Conservation (phyloP, 2,113 vertebrate species). For the Heptranchias perlo region DNA sequence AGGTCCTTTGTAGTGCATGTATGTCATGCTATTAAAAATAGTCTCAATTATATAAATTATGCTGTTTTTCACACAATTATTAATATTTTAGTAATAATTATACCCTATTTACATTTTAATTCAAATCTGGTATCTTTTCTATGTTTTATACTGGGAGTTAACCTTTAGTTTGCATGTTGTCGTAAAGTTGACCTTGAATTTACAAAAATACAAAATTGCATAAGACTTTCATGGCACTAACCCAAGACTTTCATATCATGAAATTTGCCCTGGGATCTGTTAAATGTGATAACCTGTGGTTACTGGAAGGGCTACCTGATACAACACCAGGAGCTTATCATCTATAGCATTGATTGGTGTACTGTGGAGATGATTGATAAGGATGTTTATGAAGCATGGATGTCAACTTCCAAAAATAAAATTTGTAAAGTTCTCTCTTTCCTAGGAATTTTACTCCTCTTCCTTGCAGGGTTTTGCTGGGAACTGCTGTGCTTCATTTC, state of each 20-base stretch:
- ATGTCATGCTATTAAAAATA: background rate
- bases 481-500: background rate
- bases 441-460: background rate
- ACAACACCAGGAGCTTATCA: background rate
- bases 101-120: background rate
- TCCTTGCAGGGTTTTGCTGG: background rate
- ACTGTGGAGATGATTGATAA: background rate
- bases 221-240: background rate
- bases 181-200: background rate
- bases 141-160: background rate
- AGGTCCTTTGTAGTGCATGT: background rate
- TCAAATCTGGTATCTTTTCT: background rate
- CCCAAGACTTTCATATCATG: background rate
- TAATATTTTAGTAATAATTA: background rate
- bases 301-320: background rate
- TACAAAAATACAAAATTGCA: no score
- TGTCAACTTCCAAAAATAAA: background rate
- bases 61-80: background rate
- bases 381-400: background rate
- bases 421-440: no score
- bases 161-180: background rate
- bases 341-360: background rate
- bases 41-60: background rate
- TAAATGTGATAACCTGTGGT: background rate
- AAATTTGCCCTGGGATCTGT: background rate